Conservation (phyloP, 2,797 vertebrate genomes). For the Euphonia xanthogaster region DNA sequence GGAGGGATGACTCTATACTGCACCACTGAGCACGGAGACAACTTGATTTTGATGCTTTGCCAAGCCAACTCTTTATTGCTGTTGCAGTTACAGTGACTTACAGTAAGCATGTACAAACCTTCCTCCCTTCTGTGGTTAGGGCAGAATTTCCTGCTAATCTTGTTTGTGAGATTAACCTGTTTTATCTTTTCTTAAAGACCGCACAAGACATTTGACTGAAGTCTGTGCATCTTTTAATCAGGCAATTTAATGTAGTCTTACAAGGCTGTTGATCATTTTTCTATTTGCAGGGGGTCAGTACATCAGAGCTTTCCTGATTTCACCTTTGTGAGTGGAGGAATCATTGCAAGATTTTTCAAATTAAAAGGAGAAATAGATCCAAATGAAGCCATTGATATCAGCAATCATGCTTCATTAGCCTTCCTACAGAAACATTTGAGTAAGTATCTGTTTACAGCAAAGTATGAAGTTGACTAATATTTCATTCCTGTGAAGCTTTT, state of each 20-base stretch:
- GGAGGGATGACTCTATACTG: neutral
- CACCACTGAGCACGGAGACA: neutral
- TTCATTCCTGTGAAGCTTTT: neutral
- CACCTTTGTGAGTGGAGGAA: conserved; percentile 86
- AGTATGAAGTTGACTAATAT: neutral
- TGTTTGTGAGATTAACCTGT: neutral
- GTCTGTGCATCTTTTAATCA: neutral
- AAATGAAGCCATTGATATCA: conserved; percentile 85
- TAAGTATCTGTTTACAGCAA: conserved; percentile 67
- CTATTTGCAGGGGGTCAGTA: conserved; percentile 84
- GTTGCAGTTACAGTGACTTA: neutral
- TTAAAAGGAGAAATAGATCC: conserved; percentile 92
- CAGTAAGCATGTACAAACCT: neutral
- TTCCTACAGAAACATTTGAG: conserved; percentile 93
- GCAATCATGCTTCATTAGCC: conserved; percentile 88
- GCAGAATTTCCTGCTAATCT: neutral
- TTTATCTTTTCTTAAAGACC: neutral
- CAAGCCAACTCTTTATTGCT: neutral
- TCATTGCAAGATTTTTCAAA: conserved; percentile 84
- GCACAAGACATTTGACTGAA: neutral
- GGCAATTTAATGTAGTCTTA: neutral
- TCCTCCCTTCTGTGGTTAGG: neutral
- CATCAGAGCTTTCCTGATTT: conserved; percentile 98
- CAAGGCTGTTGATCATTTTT: neutral
- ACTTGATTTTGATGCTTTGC: neutral